These are phyloP conservation scores for Thamnophis sirtalis DNA, from an alignment of 2,113 vertebrate genomes.

Conservation along the genomic window DNA sequence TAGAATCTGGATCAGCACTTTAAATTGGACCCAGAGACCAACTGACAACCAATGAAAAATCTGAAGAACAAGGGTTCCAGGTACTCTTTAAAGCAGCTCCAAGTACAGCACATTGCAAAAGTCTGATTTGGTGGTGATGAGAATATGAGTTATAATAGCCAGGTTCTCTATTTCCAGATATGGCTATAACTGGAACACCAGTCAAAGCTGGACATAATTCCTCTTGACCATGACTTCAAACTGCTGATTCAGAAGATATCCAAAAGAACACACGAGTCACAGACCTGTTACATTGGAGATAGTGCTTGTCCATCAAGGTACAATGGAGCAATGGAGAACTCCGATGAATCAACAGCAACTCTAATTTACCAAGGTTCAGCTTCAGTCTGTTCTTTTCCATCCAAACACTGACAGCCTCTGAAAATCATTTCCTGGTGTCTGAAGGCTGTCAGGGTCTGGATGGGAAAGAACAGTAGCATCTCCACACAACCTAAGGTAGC, in stretches of 20 bases:
- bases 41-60: neutral
- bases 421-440: neutral
- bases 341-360: neutral
- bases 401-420: neutral
- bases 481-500: neutral
- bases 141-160: neutral
- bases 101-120: neutral
- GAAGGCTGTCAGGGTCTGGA: too few species aligned
- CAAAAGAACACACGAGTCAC: neutral
- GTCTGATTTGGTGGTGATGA: neutral
- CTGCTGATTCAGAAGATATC: neutral
- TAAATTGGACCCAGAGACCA: neutral
- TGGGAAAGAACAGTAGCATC: neutral
- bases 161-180: neutral
- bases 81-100: neutral
- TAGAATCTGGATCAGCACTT: neutral
- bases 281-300: neutral
- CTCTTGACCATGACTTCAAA: neutral
- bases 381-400: neutral
- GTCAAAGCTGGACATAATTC: neutral
- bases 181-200: neutral
- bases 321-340: neutral
- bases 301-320: neutral
- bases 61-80: neutral
- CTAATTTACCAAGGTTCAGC: neutral